Evolutionary conservation across 2,888 invertebrate genomes (phyloP).

Genomic region (Galerucella calmariensis): DNA sequence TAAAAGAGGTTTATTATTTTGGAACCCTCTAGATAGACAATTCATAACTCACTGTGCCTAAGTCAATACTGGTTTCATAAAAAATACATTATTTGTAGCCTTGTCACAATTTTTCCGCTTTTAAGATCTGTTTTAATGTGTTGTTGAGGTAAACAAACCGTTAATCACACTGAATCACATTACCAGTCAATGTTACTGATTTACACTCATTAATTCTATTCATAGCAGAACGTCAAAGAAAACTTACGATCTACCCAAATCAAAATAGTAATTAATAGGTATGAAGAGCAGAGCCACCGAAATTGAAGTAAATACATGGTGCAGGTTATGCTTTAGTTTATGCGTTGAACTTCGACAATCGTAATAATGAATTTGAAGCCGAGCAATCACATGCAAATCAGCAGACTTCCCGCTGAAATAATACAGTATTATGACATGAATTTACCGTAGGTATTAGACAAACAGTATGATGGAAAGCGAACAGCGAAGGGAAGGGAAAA

Average conservation of each 20-base stretch:
- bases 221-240: constrained; percentile 1
- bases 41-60: too few species aligned
- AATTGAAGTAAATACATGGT: constrained; percentile 22
- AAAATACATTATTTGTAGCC: too few species aligned
- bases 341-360: constrained; percentile 26
- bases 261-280: constrained; percentile 19
- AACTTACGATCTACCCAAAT: constrained; percentile 11
- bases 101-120: neutral
- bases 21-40: too few species aligned
- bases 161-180: neutral
- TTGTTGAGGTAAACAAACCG: neutral
- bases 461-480: neutral
- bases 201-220: neutral
- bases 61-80: too few species aligned
- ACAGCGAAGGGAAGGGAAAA: too few species aligned
- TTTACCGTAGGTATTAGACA: neutral
- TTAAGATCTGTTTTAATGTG: neutral
- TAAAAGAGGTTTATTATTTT: too few species aligned
- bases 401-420: constrained; percentile 5
- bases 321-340: constrained; percentile 24
- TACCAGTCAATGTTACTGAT: neutral
- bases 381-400: constrained; percentile 35
- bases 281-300: constrained; percentile 11
- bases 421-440: neutral
- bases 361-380: constrained; percentile 33